These are phyloP conservation scores for Sylvietta virens DNA, from an alignment of 2,113 vertebrate species.

Conservation along the genomic window DNA sequence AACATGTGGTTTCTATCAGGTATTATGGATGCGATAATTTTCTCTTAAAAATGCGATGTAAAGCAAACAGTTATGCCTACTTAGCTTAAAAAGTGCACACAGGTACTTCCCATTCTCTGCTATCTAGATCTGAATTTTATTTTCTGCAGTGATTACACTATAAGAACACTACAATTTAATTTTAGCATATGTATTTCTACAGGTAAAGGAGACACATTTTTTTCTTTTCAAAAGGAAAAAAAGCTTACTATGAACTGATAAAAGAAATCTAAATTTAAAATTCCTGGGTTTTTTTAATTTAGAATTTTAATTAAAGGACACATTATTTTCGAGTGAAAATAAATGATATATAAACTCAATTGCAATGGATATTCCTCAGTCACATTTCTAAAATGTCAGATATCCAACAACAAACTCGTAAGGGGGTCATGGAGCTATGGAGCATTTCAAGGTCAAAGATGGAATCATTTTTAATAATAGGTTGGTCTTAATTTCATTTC, in stretches of 20 bases:
- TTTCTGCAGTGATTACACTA: background rate
- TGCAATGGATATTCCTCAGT: background rate
- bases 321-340: background rate
- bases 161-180: background rate
- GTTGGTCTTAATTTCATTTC: slow-evolving; percentile 12
- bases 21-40: background rate
- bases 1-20: background rate
- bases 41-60: background rate
- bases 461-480: background rate
- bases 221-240: background rate
- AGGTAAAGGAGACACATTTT: background rate
- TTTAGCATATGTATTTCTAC: background rate
- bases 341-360: background rate
- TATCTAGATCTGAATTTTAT: background rate
- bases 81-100: background rate
- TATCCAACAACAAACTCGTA: background rate
- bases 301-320: background rate
- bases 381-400: background rate
- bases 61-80: background rate
- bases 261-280: background rate
- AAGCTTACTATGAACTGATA: background rate
- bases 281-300: background rate
- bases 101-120: background rate
- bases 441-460: slow-evolving; percentile 10
- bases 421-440: background rate